A percentile compares a stretch with the other conserved stretches of the same genome.
Conservation (phyloP, 2,888 invertebrate species). For the Netelia melanura region DNA sequence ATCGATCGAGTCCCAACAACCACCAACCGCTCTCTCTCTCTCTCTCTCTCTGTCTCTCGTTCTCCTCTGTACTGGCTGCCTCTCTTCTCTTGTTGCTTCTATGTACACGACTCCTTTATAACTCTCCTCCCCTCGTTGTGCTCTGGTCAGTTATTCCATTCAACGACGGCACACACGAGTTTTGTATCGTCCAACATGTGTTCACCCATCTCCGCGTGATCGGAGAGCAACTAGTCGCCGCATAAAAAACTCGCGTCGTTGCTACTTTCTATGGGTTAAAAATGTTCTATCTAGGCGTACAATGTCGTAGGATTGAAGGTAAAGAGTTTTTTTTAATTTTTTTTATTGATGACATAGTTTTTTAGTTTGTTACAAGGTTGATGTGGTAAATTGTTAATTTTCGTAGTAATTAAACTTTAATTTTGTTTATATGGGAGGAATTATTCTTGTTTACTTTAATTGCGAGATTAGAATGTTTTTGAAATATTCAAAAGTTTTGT, state of each 20-base stretch:
- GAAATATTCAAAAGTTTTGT: not conserved
- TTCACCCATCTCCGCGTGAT: not conserved
- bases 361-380: too few species aligned
- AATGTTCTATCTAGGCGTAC: too few species aligned
- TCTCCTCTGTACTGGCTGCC: constrained; percentile 8
- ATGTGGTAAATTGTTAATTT: not conserved
- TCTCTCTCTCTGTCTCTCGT: constrained; percentile 32
- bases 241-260: not conserved
- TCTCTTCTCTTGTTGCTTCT: constrained; percentile 41
- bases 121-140: not conserved
- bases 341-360: too few species aligned
- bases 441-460: not conserved
- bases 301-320: too few species aligned
- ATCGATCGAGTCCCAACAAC: constrained; percentile 77
- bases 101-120: constrained; percentile 53
- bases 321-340: too few species aligned
- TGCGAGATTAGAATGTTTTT: too few species aligned
- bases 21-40: constrained; percentile 72
- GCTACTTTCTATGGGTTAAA: too few species aligned
- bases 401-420: not conserved
- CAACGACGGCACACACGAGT: constrained; percentile 18
- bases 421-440: not conserved
- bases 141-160: constrained; percentile 9
- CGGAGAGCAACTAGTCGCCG: not conserved
- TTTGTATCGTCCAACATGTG: constrained; percentile 13